phyloP scores from a whole-genome alignment of 2,797 vertebrate species.

The Acrocephalus scirpaceus region DNA sequence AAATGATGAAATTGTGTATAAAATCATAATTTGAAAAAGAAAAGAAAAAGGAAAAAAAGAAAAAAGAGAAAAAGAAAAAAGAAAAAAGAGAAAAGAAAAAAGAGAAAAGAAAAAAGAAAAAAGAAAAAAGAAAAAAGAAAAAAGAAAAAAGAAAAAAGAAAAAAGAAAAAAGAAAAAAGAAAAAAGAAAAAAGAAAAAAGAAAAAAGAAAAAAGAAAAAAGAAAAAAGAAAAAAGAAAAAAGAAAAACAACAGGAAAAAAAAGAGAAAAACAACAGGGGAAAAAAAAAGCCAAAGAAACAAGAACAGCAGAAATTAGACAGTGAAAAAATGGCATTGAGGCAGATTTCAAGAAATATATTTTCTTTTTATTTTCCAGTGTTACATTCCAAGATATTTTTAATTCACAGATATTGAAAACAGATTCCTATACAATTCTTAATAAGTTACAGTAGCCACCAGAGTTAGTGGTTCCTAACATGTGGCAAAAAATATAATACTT shows the following conservation, averaged over 20 bases:
- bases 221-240: no score
- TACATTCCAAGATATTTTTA: constrained; percentile 64
- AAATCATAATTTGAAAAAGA: neutral
- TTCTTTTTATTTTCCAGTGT: constrained; percentile 49
- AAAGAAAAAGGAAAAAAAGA: no score
- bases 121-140: no score
- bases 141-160: no score
- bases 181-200: no score
- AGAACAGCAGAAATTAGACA: neutral
- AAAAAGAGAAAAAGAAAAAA: no score
- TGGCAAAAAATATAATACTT: constrained; percentile 48
- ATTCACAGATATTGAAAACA: constrained; percentile 54
- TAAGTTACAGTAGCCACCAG: constrained; percentile 45
- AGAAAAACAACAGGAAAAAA: no score
- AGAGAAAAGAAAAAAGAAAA: no score
- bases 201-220: no score
- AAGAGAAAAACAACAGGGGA: neutral
- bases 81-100: no score
- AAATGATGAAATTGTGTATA: neutral
- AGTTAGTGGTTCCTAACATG: constrained; percentile 53
- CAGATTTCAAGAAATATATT: constrained; percentile 37
- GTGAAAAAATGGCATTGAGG: neutral
- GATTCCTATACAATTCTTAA: constrained; percentile 53
- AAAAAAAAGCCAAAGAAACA: neutral
- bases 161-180: no score